Percentiles rank a stretch among this genome's conserved stretches.
These are phyloP conservation scores for Trinectes maculatus DNA, from an alignment of 2,113 vertebrate genomes.

Conservation along the genomic window DNA sequence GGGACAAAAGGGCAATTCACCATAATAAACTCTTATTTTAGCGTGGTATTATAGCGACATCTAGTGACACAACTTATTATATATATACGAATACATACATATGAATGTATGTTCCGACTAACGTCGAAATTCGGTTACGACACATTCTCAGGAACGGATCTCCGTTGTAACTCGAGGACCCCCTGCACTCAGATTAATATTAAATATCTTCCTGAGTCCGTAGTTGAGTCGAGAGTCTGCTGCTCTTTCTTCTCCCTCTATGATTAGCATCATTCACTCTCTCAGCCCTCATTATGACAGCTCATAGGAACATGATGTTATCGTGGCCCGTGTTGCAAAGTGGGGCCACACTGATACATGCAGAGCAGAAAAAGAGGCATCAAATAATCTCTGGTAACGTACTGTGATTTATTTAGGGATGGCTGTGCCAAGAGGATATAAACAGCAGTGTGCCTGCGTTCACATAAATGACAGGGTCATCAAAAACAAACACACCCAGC, in stretches of 20 bases:
- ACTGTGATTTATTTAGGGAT: constrained; percentile 22
- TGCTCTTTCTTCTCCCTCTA: not conserved
- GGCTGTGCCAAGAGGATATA: constrained; percentile 7
- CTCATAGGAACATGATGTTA: not conserved
- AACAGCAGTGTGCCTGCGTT: constrained; percentile 18
- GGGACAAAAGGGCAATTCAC: no score
- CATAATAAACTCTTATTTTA: no score
- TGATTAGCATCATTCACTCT: constrained; percentile 5
- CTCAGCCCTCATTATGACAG: constrained; percentile 2
- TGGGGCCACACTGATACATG: constrained; percentile 1
- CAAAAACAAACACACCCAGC: constrained; percentile 25
- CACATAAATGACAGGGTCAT: constrained; percentile 32
- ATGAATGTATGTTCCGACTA: no score
- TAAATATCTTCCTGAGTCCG: no score
- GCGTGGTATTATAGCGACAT: no score
- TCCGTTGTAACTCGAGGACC: no score
- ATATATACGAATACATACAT: no score
- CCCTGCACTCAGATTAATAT: no score
- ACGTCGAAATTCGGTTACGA: no score
- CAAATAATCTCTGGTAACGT: constrained; percentile 1
- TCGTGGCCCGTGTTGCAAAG: not conserved
- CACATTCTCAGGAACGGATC: no score
- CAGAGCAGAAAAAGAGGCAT: constrained; percentile 17
- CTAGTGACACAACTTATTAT: no score
- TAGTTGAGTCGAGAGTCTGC: not conserved